Base-by-base conservation (phyloP, 2,113 vertebrate species). In the Percopsis transmontana region DNA sequence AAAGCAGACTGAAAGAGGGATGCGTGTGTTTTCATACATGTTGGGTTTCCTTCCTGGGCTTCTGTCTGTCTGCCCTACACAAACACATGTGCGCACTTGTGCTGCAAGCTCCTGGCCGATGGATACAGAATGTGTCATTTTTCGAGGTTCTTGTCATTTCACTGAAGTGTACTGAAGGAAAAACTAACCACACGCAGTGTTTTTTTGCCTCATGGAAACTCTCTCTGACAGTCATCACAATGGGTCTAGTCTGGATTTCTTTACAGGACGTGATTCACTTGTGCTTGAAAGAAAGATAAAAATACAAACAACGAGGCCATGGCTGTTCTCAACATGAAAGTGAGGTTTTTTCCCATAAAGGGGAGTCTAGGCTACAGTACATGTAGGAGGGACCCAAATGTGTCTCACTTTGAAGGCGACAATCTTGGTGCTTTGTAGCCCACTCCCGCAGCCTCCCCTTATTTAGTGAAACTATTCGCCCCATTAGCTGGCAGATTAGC, bases 21-120 rank as follows among this genome's bases (percentile, higher is more conserved):
- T n/a, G 60, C 80, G 74, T 76, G 68, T 81, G 83, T 85, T 80
- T 80, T 70, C 60, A 63, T 63, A 68, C 76, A 69, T 72, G 72
- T 83, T 85, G 68, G 74, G 66, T 84, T 83, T 88, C 72, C 77
- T 68, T 76, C 48, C 65, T 51, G 66, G 56, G 78, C 74, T 79
- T 79, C 80, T 81, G 81, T 80, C 59, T 76, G 62, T 59, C 40
- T 58, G 76, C 76, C 68, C 10, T 51, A 9, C 47, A 5, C n/a
- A 3, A 50, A 50, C 16, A 16, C 1, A 33, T 33, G 27, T 33
- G 27, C 27, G 27, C n/a, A n/a, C n/a, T n/a, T n/a, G n/a, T 33
- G 27, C 27, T 33, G 27, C 27, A 33, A 33, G 27, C 27, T 33
- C 27, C 27, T 33, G 27, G 1, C 5, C 27, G 16, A n/a, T n/a